These are phyloP conservation scores for Ormyrus pomaceus DNA, from an alignment of 2,888 invertebrate genomes.

Conservation along the genomic window DNA sequence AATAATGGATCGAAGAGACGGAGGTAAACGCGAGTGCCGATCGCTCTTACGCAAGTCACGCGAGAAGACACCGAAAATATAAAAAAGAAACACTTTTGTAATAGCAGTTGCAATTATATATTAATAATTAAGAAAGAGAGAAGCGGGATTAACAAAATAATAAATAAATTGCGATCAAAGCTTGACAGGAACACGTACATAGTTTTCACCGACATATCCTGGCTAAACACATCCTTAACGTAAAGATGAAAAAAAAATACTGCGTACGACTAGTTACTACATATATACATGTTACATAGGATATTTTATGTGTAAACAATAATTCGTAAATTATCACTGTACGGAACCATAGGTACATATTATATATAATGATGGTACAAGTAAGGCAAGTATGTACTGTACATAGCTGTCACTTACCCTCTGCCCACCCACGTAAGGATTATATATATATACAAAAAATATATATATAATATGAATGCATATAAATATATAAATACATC, in stretches of 20 bases:
- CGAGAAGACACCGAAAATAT: constrained; percentile 43
- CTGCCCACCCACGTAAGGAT: constrained; percentile 66
- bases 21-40: constrained; percentile 44
- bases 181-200: constrained; percentile 62
- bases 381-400: constrained; percentile 74
- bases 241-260: constrained; percentile 64
- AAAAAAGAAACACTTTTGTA: constrained; percentile 48
- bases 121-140: constrained; percentile 35
- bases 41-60: constrained; percentile 38
- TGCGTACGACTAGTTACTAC: constrained; percentile 71
- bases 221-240: constrained; percentile 73
- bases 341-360: constrained; percentile 65
- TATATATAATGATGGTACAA: constrained; percentile 71
- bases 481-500: constrained; percentile 58
- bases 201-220: constrained; percentile 75
- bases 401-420: constrained; percentile 73
- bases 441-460: constrained; percentile 58
- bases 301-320: constrained; percentile 73
- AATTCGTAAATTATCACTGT: constrained; percentile 66
- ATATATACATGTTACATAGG: constrained; percentile 70
- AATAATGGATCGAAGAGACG: constrained; percentile 4
- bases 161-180: constrained; percentile 55
- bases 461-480: constrained; percentile 61
- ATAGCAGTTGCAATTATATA: constrained; percentile 54
- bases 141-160: constrained; percentile 50